These are phyloP conservation scores for Ferdinandea cuprea DNA, from an alignment of 2,888 invertebrate species.

Conservation along the genomic window DNA sequence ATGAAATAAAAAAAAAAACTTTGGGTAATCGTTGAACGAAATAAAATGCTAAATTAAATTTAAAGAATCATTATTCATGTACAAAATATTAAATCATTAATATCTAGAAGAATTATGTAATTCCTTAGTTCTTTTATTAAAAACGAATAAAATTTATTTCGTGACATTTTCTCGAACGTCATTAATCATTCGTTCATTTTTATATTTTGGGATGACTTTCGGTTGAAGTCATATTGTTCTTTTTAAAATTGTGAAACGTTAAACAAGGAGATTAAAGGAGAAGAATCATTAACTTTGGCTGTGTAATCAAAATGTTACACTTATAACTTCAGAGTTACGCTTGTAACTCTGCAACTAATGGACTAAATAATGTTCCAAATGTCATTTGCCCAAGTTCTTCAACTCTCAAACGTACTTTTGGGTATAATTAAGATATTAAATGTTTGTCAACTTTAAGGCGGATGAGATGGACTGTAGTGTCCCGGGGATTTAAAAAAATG, in stretches of 20 bases:
- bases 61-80: constrained; percentile 24
- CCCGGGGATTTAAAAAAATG: too few species aligned
- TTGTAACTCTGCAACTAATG: too few species aligned
- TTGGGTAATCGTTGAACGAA: not conserved
- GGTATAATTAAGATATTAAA: too few species aligned
- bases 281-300: too few species aligned
- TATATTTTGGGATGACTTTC: not conserved
- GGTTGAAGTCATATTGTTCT: not conserved
- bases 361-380: too few species aligned
- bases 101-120: not conserved
- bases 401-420: too few species aligned
- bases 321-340: too few species aligned
- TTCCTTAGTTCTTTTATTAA: not conserved
- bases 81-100: constrained; percentile 2
- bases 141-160: not conserved
- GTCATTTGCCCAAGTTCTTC: too few species aligned
- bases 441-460: too few species aligned
- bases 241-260: not conserved
- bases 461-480: too few species aligned
- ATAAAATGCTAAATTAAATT: constrained; percentile 28
- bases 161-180: not conserved
- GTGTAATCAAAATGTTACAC: too few species aligned
- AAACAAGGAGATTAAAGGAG: not conserved
- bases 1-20: not conserved
- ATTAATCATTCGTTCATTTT: constrained; percentile 27